These are phyloP conservation scores for Neoaliturus tenellus DNA, from an alignment of 2,888 invertebrate species.

Conservation along the genomic window DNA sequence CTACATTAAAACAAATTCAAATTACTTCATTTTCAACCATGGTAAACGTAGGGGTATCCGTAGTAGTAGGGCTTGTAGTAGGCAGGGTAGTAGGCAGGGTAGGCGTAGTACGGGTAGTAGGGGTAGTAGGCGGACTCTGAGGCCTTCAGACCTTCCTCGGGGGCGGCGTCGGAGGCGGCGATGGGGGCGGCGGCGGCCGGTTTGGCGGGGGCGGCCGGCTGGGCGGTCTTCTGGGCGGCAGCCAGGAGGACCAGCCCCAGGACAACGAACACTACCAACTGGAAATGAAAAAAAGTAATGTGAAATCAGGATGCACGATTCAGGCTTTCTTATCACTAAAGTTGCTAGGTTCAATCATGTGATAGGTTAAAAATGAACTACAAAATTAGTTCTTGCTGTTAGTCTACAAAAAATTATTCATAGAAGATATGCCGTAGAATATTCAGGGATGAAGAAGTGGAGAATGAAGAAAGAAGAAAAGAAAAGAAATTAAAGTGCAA, in stretches of 20 bases:
- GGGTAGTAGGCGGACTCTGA: conserved; percentile 33
- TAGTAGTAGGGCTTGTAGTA: conserved; percentile 28
- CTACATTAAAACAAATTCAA: not conserved
- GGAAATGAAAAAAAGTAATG: not conserved
- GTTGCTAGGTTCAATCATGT: no score
- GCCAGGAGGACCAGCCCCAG: not conserved
- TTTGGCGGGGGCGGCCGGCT: not conserved
- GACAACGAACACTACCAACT: not conserved
- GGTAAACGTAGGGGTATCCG: conserved; percentile 14
- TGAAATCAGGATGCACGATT: no score
- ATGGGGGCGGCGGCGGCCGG: not conserved
- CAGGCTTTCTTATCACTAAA: no score
- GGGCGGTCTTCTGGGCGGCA: not conserved
- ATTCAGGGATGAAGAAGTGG: no score
- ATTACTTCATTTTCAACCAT: not conserved
- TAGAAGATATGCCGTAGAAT: no score
- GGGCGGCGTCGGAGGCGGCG: not conserved
- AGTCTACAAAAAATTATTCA: no score
- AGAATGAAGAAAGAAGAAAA: no score
- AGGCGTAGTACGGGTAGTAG: conserved; percentile 34
- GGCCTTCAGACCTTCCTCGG: conserved; percentile 1
- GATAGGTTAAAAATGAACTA: no score
- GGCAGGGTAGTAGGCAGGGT: not conserved
- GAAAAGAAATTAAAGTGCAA: no score
- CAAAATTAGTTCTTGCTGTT: no score